Evolutionary conservation across 2,888 invertebrate genomes (phyloP), one percentile per base, ranked within the genome.

Genomic region (Epiblema foenella): DNA sequence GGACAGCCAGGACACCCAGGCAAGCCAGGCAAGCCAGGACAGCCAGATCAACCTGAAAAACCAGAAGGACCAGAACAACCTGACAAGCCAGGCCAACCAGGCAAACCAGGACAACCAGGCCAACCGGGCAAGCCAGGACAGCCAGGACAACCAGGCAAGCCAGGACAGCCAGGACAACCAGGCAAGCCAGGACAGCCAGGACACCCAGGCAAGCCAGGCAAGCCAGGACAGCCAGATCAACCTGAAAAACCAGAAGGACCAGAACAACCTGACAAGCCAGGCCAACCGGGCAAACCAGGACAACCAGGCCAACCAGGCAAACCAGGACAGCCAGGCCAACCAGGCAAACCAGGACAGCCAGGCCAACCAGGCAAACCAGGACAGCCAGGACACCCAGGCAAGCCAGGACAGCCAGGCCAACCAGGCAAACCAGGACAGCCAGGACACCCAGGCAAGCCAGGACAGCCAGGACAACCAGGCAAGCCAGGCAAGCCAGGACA

Each of bases 21-120:
- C 3, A 0, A 24, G 8, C 39, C 66, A 42, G 15, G 18, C 18
- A 17, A 58, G 12, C 67, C 72, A 29, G 29, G 33, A 2, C 9
- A 42, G 17, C 57, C 72, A 18, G 20, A 49, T 0, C 37, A 56
- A 24, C 67, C 67, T 57, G 49, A n/a, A 10, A 7, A 42, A 11
- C 74, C 75, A 57, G 56, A 57, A 4, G 37, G 52, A 11, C 75
- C 72, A 56, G 63, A 33, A 11, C 24, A 29, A 0, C 74, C 74
- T 63, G 56, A 42, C 0, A 54, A 37, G 1, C 72, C 74, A 20
- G 66, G 56, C 12, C 59, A 12, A 18, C 68, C 72, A 59, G 58
- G 49, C 12, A 57, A 24, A 4, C 68, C 70, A 68, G 62, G 29
- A 0, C 52, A 46, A 10, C 73, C 71, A 39, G 56, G 39, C 8